These are phyloP conservation scores for Nerophis ophidion DNA, from an alignment of 2,113 vertebrate genomes.

Conservation along the genomic window DNA sequence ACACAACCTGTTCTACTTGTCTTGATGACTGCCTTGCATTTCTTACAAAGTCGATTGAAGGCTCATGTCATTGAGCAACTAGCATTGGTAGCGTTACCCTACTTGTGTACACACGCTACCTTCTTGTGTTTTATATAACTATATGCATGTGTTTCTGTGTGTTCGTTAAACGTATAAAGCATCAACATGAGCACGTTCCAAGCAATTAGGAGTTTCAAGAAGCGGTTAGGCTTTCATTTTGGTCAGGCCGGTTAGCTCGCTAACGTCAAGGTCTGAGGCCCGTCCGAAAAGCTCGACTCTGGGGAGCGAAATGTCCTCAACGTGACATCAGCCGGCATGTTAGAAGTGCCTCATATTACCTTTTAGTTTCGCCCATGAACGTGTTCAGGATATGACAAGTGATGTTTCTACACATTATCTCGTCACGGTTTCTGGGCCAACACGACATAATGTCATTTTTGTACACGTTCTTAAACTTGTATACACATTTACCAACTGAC, in stretches of 20 bases:
- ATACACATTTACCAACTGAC: neutral
- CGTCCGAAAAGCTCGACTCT: constrained; percentile 18
- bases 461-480: neutral
- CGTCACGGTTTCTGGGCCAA: neutral
- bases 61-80: constrained; percentile 53
- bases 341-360: neutral
- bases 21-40: neutral
- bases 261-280: constrained; percentile 58
- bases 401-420: too few relatives aligned
- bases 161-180: too few relatives aligned
- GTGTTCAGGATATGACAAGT: too few relatives aligned
- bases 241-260: constrained; percentile 37
- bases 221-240: neutral
- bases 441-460: neutral
- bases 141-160: neutral
- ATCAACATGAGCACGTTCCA: neutral
- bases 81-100: constrained; percentile 20
- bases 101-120: constrained; percentile 22
- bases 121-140: constrained; percentile 24
- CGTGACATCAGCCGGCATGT: constrained; percentile 15
- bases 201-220: neutral
- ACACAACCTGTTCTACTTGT: neutral
- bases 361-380: neutral
- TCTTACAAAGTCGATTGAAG: neutral
- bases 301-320: constrained; percentile 33